These are phyloP conservation scores for Brachionus angularis DNA, from an alignment of 1,140 invertebrate genomes.

Conservation along the genomic window DNA sequence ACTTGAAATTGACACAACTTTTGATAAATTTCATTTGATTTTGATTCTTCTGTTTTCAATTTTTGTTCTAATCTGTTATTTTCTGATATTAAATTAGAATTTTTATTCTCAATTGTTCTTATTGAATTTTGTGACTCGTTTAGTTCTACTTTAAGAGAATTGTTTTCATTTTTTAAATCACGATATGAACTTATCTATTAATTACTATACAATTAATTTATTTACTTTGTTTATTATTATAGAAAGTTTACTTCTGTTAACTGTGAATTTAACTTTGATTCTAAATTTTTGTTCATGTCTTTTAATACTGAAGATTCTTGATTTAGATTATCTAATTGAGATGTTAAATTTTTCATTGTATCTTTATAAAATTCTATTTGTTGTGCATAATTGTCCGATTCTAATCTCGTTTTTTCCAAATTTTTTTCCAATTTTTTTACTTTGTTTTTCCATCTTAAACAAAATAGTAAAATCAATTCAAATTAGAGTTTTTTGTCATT, in stretches of 20 bases:
- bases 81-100: conserved; percentile 17
- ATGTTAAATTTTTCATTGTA: not conserved
- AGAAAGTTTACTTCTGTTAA: conserved; percentile 8
- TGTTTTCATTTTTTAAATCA: conserved; percentile 24
- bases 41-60: not conserved
- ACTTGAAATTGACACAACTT: conserved; percentile 18
- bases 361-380: conserved; percentile 33
- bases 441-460: conserved; percentile 23
- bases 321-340: conserved; percentile 4
- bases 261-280: conserved; percentile 8
- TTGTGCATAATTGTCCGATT: not conserved
- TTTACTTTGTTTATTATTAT: no score
- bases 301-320: conserved; percentile 9
- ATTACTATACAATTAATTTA: not conserved
- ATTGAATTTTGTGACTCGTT: conserved; percentile 16
- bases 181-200: not conserved
- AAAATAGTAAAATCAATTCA: no score
- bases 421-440: conserved; percentile 43
- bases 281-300: conserved; percentile 28
- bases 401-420: not conserved
- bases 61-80: conserved; percentile 12
- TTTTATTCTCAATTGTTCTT: conserved; percentile 1
- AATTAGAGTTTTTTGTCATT: no score
- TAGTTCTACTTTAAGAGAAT: conserved; percentile 12
- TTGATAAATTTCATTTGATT: not conserved